Base-by-base conservation (phyloP, 2,797 vertebrate species). In the Bradypodion ventrale region DNA sequence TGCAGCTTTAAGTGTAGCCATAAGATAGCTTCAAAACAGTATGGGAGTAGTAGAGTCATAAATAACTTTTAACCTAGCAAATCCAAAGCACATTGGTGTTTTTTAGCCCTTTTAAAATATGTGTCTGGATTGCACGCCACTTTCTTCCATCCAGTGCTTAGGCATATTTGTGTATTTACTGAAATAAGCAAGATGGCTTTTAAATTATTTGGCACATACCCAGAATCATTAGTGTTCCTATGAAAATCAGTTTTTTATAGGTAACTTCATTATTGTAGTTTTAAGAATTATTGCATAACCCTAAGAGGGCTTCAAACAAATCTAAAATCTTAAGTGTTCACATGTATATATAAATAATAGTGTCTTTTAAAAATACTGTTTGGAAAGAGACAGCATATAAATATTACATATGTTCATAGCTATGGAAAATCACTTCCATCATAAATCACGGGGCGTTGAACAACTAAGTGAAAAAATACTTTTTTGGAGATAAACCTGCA, bases 401-500 rank as follows among this genome's bases (percentile, higher is more conserved):
- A 80, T 85, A 82, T 76, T 69, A 60, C 49, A 68, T n/a, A 63
- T 35, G 85, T 78, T 84, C 66, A 89, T 89, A 85, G 65, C 89
- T 97, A 98, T 15, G 94, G 96, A 92, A 96, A 96, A 93, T 99
- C 98, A 12, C 98, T 99, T 94, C 98, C 98, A 66, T 99, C 98
- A 0, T 99, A 99, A 96, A 99, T 96, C 72, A 99, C 86, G 19
- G 98, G 97, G 87, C 97, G 96, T 91, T 98, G 98, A n/a, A 98
- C 94, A 44, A 97, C 96, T 94, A 99, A 94, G 89, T 97, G 98
- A 91, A 98, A 99, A 89, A 97, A 96, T 29, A 99, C 97, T 88
- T 96, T 98, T 95, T 99, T 99, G 77, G 98, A 98, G 93, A 99
- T 96, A 92, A 99, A 99, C 92, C 98, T 99, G 92, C 21, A 75